Conservation (phyloP, 1,140 invertebrate genomes). For the Heliothis subflexa region DNA sequence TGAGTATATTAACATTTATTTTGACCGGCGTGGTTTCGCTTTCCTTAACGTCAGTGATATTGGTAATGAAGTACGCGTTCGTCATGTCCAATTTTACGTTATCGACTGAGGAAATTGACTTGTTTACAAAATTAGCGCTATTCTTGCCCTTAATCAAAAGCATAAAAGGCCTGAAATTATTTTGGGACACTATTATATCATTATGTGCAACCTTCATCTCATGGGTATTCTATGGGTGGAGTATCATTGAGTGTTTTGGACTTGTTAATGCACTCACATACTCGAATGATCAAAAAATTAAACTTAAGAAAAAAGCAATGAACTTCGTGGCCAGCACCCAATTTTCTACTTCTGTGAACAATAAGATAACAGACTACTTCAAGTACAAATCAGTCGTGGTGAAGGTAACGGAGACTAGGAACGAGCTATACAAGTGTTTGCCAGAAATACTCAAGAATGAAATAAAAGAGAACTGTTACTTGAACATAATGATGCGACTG, state of each 20-base stretch:
- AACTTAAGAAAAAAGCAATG: not conserved
- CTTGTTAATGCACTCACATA: not conserved
- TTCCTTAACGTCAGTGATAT: too few species aligned
- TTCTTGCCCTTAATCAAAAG: too few species aligned
- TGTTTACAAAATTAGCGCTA: too few species aligned
- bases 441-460: slow-evolving; percentile 53
- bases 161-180: too few species aligned
- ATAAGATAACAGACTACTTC: not conserved
- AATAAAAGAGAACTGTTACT: slow-evolving; percentile 47
- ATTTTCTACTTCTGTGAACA: not conserved
- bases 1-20: too few species aligned
- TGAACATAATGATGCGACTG: not conserved
- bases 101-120: too few species aligned
- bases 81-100: too few species aligned
- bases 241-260: not conserved
- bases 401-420: not conserved
- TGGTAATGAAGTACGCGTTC: too few species aligned
- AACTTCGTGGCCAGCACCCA: not conserved
- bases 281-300: not conserved
- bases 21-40: too few species aligned
- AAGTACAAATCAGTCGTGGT: not conserved
- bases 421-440: slow-evolving; percentile 14
- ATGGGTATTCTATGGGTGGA: slow-evolving; percentile 9
- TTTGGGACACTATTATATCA: too few species aligned
- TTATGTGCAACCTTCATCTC: too few species aligned